Evolutionary conservation across 2,797 vertebrate species (phyloP).

Genomic region (Rhinophrynus dorsalis): DNA sequence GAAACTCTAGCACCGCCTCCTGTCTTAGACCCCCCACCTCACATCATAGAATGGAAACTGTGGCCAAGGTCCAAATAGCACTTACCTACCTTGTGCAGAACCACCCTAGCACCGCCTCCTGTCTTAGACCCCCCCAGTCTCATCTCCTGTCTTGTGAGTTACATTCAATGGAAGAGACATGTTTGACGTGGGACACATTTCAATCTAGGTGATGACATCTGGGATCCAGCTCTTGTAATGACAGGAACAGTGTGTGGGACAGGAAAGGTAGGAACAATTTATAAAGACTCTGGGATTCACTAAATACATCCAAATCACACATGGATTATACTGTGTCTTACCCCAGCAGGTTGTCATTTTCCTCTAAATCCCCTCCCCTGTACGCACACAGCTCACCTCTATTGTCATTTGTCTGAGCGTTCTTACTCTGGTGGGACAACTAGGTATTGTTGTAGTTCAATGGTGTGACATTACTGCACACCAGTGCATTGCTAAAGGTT

Average conservation of each 20-base stretch:
- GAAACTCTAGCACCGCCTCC: too few relatives aligned
- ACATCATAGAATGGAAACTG: constrained; percentile 87
- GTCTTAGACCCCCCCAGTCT: too few relatives aligned
- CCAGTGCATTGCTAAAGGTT: too few relatives aligned
- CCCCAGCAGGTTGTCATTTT: neutral
- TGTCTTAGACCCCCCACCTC: too few relatives aligned
- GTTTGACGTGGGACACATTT: constrained; percentile 74
- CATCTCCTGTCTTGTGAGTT: neutral
- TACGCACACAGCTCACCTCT: neutral
- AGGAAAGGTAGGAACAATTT: constrained; percentile 78
- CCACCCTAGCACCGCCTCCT: too few relatives aligned
- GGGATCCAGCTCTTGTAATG: constrained; percentile 77
- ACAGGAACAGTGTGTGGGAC: constrained; percentile 78
- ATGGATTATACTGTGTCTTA: neutral
- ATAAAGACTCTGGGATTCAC: too few relatives aligned
- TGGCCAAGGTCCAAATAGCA: constrained; percentile 73
- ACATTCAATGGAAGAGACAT: constrained; percentile 64
- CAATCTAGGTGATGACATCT: constrained; percentile 77
- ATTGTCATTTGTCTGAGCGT: too few relatives aligned
- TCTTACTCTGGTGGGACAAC: too few relatives aligned
- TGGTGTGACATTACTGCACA: too few relatives aligned
- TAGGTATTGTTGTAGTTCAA: too few relatives aligned
- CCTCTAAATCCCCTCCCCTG: neutral
- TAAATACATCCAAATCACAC: fast-evolving
- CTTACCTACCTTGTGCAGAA: constrained; percentile 71